phyloP scores from a whole-genome alignment of 2,113 vertebrate genomes.

The Ranitomeya imitator region DNA sequence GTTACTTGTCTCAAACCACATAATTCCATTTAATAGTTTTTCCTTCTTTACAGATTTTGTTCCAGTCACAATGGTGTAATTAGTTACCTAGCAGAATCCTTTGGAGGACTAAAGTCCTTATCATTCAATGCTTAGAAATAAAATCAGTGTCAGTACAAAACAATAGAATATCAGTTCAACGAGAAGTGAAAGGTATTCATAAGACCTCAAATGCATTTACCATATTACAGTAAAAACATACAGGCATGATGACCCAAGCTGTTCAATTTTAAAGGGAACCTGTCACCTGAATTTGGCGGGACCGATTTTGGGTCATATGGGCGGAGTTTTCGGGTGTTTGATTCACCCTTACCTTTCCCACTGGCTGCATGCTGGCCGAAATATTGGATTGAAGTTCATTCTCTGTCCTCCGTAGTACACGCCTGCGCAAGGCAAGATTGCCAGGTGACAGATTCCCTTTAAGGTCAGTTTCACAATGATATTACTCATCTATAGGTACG shows the following conservation, averaged over 20 bases:
- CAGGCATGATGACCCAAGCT: neutral
- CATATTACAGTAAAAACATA: neutral
- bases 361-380: no score
- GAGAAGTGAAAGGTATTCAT: neutral
- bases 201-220: neutral
- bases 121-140: neutral
- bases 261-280: no score
- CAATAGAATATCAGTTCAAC: neutral
- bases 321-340: no score
- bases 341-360: no score
- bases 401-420: no score
- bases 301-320: no score
- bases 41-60: conserved; percentile 27
- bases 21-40: conserved; percentile 34
- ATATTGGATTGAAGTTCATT: no score
- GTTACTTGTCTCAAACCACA: conserved; percentile 16
- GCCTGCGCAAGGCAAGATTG: no score
- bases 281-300: no score
- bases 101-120: neutral
- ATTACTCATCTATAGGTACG: neutral
- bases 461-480: neutral
- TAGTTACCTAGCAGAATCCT: neutral
- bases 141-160: neutral
- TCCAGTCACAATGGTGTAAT: neutral
- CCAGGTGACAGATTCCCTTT: no score